Evolutionary conservation across 2,113 vertebrate genomes (phyloP).

Genomic region (Brienomyrus brachyistius): DNA sequence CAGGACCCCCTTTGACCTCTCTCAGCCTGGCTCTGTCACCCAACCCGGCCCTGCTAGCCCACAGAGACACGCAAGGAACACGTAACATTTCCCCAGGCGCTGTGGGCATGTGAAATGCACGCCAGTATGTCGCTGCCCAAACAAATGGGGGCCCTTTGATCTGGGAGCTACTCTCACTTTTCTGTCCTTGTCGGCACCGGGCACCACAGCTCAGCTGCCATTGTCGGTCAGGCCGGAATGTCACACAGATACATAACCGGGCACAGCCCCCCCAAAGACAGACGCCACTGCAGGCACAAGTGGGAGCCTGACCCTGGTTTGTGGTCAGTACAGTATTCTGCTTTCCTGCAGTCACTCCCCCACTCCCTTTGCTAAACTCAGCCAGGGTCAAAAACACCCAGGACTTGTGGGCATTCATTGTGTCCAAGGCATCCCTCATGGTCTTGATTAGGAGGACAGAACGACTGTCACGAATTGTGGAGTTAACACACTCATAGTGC

Average conservation of each 20-base stretch:
- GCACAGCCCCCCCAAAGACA: neutral
- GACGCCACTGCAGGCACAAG: neutral
- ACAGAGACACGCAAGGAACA: neutral
- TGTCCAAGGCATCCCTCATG: slow-evolving; percentile 38
- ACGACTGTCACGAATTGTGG: neutral
- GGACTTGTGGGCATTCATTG: slow-evolving; percentile 39
- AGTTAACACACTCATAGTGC: neutral
- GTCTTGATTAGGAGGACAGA: slow-evolving; percentile 27
- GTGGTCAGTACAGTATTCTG: slow-evolving; percentile 7
- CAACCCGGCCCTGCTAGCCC: neutral
- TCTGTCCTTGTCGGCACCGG: slow-evolving; percentile 21
- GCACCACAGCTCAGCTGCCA: slow-evolving; percentile 28
- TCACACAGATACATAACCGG: slow-evolving; percentile 22
- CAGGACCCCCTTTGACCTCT: neutral
- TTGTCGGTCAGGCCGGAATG: slow-evolving; percentile 39
- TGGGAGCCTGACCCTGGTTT: slow-evolving; percentile 10
- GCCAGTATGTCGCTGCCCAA: slow-evolving; percentile 34
- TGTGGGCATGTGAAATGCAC: slow-evolving; percentile 32
- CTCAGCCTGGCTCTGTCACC: neutral
- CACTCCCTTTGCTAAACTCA: slow-evolving; percentile 50
- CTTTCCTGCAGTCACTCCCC: slow-evolving; percentile 42
- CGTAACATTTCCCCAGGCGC: slow-evolving; percentile 26
- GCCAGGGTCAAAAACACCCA: slow-evolving; percentile 40
- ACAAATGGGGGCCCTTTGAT: slow-evolving; percentile 31
- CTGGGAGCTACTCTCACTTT: slow-evolving; percentile 22